Percentiles rank a stretch among this genome's conserved stretches.
Conservation (phyloP, 2,113 vertebrate species). For the Engystomops pustulosus region DNA sequence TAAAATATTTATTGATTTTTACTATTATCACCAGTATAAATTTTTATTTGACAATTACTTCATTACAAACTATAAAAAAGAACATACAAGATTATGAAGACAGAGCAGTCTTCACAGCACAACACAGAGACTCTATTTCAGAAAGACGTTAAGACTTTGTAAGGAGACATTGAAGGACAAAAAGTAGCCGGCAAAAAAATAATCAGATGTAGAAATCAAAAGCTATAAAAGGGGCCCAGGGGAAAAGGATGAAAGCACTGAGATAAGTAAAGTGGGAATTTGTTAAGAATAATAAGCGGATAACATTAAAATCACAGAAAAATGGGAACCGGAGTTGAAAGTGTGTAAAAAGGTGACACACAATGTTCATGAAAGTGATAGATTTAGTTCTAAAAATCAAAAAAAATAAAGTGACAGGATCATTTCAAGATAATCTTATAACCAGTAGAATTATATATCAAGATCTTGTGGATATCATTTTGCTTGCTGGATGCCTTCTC, state of each 20-base stretch:
- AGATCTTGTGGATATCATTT: constrained; percentile 24
- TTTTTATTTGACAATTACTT: too few relatives aligned
- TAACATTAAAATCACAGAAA: constrained; percentile 51
- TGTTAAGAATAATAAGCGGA: constrained; percentile 37
- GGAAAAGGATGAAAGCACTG: constrained; percentile 17
- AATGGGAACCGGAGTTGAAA: constrained; percentile 17
- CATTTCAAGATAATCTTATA: constrained; percentile 36
- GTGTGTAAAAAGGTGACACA: constrained; percentile 1
- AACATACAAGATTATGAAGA: background rate
- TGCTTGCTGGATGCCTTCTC: constrained; percentile 13
- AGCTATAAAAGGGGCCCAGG: constrained; percentile 16
- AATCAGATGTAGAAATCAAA: constrained; percentile 40
- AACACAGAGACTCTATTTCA: background rate
- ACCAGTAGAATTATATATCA: constrained; percentile 20
- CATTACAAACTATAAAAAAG: too few relatives aligned
- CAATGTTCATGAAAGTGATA: constrained; percentile 14
- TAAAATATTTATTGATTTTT: too few relatives aligned
- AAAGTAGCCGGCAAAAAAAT: constrained; percentile 1
- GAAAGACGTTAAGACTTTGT: constrained; percentile 9
- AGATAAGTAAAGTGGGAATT: constrained; percentile 38
- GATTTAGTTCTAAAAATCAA: background rate
- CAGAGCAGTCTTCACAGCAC: background rate
- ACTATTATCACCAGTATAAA: too few relatives aligned
- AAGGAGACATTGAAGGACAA: constrained; percentile 27
- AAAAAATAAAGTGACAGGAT: constrained; percentile 32